Evolutionary conservation across 2,113 vertebrate species (phyloP).

Genomic region (Protomyctophum bolini): DNA sequence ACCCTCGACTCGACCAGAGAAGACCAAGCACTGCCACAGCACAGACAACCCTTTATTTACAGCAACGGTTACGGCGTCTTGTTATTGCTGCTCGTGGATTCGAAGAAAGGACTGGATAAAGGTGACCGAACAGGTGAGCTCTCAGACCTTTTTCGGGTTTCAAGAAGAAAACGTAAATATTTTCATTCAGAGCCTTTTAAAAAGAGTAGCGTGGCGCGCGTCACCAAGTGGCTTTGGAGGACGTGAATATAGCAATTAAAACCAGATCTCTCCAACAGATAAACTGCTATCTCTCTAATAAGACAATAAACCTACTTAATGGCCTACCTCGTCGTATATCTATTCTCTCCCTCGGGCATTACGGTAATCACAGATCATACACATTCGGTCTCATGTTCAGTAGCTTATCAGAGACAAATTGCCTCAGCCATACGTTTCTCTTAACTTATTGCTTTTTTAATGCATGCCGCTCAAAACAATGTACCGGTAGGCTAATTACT

Average conservation of each 20-base stretch:
- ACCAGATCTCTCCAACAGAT: background rate
- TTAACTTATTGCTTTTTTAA: background rate
- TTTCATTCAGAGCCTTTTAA: background rate
- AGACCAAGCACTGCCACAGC: background rate
- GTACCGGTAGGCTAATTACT: background rate
- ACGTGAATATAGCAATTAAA: background rate
- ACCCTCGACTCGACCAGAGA: conserved; percentile 19
- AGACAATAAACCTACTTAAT: background rate
- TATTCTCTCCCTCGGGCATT: too few species aligned
- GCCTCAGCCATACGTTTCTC: background rate
- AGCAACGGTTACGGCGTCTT: too few species aligned
- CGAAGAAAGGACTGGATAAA: conserved; percentile 22
- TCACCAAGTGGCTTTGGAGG: too few species aligned
- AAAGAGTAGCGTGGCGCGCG: background rate
- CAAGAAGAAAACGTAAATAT: background rate
- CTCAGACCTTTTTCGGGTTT: background rate
- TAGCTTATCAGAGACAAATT: background rate
- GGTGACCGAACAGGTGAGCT: conserved; percentile 58
- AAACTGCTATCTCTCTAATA: background rate
- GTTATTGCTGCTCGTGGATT: conserved; percentile 8
- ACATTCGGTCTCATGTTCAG: too few species aligned
- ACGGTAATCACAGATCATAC: too few species aligned
- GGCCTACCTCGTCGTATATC: too few species aligned
- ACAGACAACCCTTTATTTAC: too few species aligned
- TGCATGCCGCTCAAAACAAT: background rate